Evolutionary conservation across 37 sponge, comb jelly and placozoan genomes (phyloP), one percentile per base, ranked within the genome.

Genomic region (Geodia barretti): DNA sequence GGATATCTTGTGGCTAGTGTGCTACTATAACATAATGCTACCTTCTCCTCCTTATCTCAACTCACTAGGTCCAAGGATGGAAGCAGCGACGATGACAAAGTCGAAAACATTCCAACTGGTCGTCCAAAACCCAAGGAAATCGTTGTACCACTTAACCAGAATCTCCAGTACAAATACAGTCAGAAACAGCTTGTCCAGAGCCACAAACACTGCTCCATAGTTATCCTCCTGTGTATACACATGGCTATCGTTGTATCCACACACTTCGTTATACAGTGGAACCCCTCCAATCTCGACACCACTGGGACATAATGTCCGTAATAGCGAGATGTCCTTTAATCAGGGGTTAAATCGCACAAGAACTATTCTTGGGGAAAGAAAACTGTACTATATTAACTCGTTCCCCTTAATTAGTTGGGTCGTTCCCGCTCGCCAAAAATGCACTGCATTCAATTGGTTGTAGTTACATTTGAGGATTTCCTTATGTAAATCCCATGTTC

Each of bases 81-180:
- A 81, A 5, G 66, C 64, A 32, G 78, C 63, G 3, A 90, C 77
- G 43, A 95, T 86, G n/a, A 91, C 67, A 76, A 91, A 95, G 69
- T 95, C 96, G 40, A 95, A 89, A 11, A 95, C 76, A 62, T 95
- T 95, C 96, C 96, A 95, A 0, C 88, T 88, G 35, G 70, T 86
- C 34, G 33, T 76, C 96, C 96, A 95, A 65, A 95, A 95, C 14
- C 84, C 87, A 58, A 86, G 68, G 69, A 95, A 95, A 75, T 95
- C 92, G 54, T 91, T 74, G 63, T 82, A 86, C 90, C 89, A 92
- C 86, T 95, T 95, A 33, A 95, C 58, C 19, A 95, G 72, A n/a
- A 95, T 86, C 80, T 95, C 96, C 62, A 95, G 36, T 4, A 89
- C 64, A 58, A 91, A 95, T 36, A 91, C 65, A 31, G 82, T 88